Percentiles rank a stretch among this genome's conserved stretches.
These are phyloP conservation scores for Pachycephala philippinensis DNA, from an alignment of 2,113 vertebrate genomes.

Conservation along the genomic window DNA sequence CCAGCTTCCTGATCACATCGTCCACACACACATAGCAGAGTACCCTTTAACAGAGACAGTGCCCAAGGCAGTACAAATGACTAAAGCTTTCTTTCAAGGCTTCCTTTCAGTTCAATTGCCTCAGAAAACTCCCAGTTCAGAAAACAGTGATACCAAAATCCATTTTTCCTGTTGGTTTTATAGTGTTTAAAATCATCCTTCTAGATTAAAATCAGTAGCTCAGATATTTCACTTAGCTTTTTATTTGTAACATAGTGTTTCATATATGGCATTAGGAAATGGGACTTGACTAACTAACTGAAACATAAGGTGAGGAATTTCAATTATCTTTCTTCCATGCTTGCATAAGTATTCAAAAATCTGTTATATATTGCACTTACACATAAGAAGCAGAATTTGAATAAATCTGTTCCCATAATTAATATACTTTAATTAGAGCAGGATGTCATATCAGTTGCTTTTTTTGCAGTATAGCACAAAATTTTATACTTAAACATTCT, in stretches of 20 bases:
- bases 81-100: background rate
- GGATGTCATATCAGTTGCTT: background rate
- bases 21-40: background rate
- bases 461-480: background rate
- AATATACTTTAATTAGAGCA: conserved; percentile 2
- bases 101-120: background rate
- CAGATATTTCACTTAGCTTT: background rate
- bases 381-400: background rate
- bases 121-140: background rate
- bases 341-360: conserved; percentile 6
- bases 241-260: background rate
- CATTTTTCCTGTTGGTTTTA: background rate
- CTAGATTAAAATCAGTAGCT: background rate
- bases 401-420: conserved; percentile 15
- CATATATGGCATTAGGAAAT: background rate
- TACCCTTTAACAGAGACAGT: background rate
- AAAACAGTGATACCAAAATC: background rate
- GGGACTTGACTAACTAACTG: background rate
- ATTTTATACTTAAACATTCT: background rate
- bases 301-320: conserved; percentile 1
- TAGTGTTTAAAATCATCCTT: background rate
- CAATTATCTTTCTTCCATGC: background rate
- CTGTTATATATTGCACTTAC: background rate
- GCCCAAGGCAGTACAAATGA: background rate
- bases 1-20: background rate